Conservation (phyloP, 2,113 vertebrate genomes). For the Campylorhamphus procurvoides region DNA sequence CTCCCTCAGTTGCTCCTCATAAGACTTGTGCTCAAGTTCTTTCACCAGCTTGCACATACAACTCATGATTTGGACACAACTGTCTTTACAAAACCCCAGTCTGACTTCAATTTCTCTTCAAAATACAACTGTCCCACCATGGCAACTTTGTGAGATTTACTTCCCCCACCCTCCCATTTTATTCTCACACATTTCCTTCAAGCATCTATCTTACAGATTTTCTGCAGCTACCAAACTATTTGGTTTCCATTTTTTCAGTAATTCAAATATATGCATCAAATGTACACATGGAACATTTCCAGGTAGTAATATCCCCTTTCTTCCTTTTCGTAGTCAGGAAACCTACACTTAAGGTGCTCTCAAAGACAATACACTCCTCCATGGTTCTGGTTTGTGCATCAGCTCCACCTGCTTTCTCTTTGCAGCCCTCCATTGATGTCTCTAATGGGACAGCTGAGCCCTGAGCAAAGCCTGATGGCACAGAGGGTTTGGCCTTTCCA, state of each 20-base stretch:
- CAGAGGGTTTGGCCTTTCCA: not conserved
- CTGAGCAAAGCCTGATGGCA: not conserved
- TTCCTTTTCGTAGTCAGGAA: not conserved
- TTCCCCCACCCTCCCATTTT: not conserved
- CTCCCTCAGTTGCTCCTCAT: not conserved
- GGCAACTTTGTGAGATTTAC: not conserved
- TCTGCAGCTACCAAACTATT: not conserved
- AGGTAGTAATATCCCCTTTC: not conserved
- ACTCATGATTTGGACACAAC: not conserved
- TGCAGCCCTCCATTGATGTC: not conserved
- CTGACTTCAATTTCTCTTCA: not conserved
- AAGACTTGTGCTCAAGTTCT: not conserved
- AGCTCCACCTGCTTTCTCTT: not conserved
- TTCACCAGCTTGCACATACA: not conserved
- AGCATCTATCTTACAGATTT: not conserved
- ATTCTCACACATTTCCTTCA: not conserved
- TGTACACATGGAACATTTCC: not conserved
- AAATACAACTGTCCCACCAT: not conserved
- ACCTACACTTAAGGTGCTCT: not conserved
- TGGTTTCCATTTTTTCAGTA: not conserved
- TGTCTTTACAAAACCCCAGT: not conserved
- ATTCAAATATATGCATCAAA: not conserved
- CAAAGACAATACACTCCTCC: not conserved
- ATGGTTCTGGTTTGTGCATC: not conserved
- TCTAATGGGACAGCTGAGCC: not conserved